Evolutionary conservation across 2,797 vertebrate genomes (phyloP).

Genomic region (Sparus aurata): DNA sequence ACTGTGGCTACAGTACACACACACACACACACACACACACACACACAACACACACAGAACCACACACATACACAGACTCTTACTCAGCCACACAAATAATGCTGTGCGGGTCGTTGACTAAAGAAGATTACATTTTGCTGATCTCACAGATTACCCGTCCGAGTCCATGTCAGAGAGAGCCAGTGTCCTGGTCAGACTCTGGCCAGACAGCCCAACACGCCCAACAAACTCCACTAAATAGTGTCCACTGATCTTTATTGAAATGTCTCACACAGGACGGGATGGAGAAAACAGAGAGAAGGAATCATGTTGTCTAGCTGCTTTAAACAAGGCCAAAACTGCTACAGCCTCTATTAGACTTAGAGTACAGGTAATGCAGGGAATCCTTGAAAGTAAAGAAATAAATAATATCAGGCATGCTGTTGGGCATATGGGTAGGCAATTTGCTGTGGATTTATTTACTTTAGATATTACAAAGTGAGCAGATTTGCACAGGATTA

Average conservation of each 20-base stretch:
- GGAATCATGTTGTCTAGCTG: not conserved
- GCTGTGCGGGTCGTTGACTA: constrained; percentile 65
- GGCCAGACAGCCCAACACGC: constrained; percentile 22
- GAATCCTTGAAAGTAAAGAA: not conserved
- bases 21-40: constrained; percentile 7
- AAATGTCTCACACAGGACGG: not conserved
- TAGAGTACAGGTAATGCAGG: not conserved
- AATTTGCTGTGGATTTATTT: constrained; percentile 19
- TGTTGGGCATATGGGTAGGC: constrained; percentile 3
- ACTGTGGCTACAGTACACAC: not conserved
- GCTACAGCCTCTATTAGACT: not conserved
- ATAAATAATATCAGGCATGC: not conserved
- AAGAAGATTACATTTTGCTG: constrained; percentile 86
- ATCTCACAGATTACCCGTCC: constrained; percentile 79
- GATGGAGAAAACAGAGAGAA: not conserved
- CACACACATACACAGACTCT: constrained; percentile 14
- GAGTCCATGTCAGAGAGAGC: constrained; percentile 58
- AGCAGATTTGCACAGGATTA: constrained; percentile 42
- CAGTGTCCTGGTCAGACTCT: constrained; percentile 37
- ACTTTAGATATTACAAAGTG: constrained; percentile 11
- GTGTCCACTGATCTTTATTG: not conserved
- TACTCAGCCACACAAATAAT: constrained; percentile 42
- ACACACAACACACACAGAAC: constrained; percentile 5
- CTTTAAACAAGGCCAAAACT: not conserved
- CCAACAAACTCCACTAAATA: not conserved